These are phyloP conservation scores for Chaetodon trifascialis DNA, from an alignment of 2,113 vertebrate species.

Conservation along the genomic window DNA sequence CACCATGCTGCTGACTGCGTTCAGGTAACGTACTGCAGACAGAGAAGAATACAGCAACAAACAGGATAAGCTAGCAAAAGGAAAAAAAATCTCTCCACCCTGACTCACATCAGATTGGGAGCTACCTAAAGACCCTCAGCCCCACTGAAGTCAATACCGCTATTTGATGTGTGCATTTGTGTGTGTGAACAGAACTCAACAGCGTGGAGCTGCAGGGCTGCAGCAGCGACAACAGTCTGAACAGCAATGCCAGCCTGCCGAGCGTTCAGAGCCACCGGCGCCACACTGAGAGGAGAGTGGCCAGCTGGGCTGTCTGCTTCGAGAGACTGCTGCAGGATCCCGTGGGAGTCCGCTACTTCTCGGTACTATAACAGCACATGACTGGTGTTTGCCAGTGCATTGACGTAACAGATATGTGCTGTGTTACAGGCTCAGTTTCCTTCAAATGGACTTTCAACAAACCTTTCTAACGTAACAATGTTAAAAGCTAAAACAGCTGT, in stretches of 20 bases:
- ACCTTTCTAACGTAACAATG: background rate
- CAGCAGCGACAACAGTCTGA: slow-evolving; percentile 93
- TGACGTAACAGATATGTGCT: background rate
- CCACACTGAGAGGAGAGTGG: slow-evolving; percentile 91
- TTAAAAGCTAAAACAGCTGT: background rate
- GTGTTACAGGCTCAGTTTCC: no score
- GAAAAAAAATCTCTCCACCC: background rate
- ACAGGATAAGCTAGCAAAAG: background rate
- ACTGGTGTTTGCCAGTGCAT: background rate
- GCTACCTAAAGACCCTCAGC: background rate
- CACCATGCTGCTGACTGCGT: background rate
- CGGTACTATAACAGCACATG: slow-evolving; percentile 83
- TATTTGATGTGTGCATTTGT: slow-evolving; percentile 33
- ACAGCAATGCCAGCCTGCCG: slow-evolving; percentile 97
- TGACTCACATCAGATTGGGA: background rate
- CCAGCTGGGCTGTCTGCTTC: slow-evolving; percentile 98
- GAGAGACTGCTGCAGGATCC: slow-evolving; percentile 97
- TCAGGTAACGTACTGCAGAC: background rate
- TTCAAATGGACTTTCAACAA: background rate
- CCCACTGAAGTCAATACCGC: background rate
- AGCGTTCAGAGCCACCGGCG: slow-evolving; percentile 93
- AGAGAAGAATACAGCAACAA: background rate
- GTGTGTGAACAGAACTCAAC: slow-evolving; percentile 87
- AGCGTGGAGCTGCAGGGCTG: slow-evolving; percentile 91
- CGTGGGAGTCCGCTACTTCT: slow-evolving; percentile 93